Evolutionary conservation across 2,113 vertebrate genomes (phyloP).

Genomic region (Hepsetus odoe): DNA sequence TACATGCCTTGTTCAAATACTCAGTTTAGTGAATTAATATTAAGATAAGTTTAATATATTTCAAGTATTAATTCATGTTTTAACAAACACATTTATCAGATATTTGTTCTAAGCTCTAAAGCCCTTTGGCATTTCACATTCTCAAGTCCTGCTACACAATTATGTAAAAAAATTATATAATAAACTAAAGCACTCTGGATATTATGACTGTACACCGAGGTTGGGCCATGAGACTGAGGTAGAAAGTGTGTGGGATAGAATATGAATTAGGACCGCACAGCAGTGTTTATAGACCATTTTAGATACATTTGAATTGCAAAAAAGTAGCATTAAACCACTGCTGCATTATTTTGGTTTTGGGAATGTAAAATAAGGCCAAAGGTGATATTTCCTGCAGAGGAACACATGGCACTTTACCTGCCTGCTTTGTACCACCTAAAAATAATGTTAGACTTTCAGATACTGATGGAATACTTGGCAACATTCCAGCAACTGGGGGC

Average conservation of each 20-base stretch:
- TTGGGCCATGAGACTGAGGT: not conserved
- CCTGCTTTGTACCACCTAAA: not conserved
- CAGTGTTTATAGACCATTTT: not conserved
- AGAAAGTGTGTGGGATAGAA: not conserved
- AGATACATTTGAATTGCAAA: not conserved
- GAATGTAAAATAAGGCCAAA: not conserved
- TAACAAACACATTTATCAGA: too few relatives aligned
- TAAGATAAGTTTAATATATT: too few relatives aligned
- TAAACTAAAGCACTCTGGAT: not conserved
- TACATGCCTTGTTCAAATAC: too few relatives aligned
- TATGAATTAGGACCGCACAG: not conserved
- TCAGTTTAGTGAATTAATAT: too few relatives aligned
- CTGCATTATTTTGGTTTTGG: not conserved
- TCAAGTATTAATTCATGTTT: too few relatives aligned
- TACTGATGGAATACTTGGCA: conserved; percentile 17
- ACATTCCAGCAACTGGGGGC: not conserved
- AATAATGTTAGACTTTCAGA: not conserved
- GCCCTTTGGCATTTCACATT: not conserved
- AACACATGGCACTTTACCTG: not conserved
- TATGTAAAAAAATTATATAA: not conserved
- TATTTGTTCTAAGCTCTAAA: not conserved
- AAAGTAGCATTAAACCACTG: too few relatives aligned
- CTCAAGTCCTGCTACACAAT: not conserved
- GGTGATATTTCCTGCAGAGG: not conserved
- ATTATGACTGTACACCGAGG: not conserved